Conservation (phyloP, 2,113 vertebrate genomes). For the Stictonetta naevosa region DNA sequence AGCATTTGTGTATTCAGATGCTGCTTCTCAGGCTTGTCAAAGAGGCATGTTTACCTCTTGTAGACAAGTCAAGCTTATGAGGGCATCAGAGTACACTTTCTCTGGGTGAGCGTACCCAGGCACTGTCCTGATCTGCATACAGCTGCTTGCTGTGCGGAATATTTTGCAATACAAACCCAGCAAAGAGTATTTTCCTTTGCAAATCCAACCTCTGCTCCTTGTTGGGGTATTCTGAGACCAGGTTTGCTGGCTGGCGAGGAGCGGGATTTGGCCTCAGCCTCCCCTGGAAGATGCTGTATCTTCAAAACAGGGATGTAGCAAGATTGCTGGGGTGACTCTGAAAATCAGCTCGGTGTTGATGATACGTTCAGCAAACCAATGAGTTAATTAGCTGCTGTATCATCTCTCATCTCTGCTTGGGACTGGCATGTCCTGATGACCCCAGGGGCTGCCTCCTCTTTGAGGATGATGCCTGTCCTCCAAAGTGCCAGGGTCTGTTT, state of each 20-base stretch:
- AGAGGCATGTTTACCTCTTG: not conserved
- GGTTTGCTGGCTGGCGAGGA: not conserved
- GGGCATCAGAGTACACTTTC: not conserved
- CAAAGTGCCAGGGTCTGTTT: not conserved
- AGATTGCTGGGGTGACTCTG: not conserved
- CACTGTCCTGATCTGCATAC: not conserved
- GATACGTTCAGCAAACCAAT: not conserved
- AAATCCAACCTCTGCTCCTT: not conserved
- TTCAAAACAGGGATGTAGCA: not conserved
- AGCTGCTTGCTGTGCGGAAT: not conserved
- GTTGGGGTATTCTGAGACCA: fast-evolving
- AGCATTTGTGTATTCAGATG: slow-evolving; percentile 9
- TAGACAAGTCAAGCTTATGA: slow-evolving; percentile 9
- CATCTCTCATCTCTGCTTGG: not conserved
- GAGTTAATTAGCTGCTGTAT: not conserved
- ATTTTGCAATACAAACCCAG: not conserved
- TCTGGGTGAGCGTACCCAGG: not conserved
- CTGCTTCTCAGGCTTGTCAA: not conserved
- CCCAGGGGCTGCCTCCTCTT: not conserved
- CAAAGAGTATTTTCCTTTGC: not conserved
- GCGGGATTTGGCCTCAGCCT: not conserved
- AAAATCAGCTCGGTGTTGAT: not conserved
- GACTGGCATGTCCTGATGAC: not conserved
- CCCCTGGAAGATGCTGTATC: not conserved
- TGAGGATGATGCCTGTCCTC: not conserved